Base-by-base conservation (phyloP, 2,888 invertebrate genomes). In the Dryocosmus kuriphilus region DNA sequence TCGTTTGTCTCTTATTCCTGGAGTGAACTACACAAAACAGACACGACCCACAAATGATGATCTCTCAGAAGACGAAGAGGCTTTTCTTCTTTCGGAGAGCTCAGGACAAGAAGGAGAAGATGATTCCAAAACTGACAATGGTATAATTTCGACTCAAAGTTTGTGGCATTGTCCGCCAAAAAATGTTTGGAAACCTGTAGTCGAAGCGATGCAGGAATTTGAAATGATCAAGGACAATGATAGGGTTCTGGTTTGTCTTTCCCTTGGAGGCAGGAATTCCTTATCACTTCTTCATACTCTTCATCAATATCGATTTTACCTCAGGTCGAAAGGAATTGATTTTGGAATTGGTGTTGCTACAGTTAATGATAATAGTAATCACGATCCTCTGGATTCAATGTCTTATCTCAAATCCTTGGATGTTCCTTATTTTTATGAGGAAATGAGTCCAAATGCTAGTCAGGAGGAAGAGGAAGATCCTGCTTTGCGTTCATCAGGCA, bases 151-250 rank as follows among this genome's bases (percentile, higher is more conserved):
- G n/a, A 51, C 9, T n/a, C 80, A n/a, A 46, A 84, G 78, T 1
- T 93, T 93, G 85, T 97, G 96, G 96, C 95, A 95, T 81, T 94
- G 95, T 82, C 95, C 97, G 0, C 95, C 97, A 0, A 96, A 96
- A 86, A 93, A 94, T 63, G 94, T 98, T 61, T 97, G 97, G 95
- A 96, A 96, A 87, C 95, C 96, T 16, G 94, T 95, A 14, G 93
- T 97, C 14, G 96, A 96, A 93, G 97, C 97, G 0, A 93, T 97
- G 73, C 94, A 95, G 81, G 96, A 97, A 88, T 97, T 95, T 92
- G 94, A 94, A 81, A 98, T 98, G 97, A 94, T 98, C 77, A 93
- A 94, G 75, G 94, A 96, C 83, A 96, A 96, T 2, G 98, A 98
- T 90, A 94, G 95, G 81, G 94, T 98, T 22, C 93, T 98, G 88